Conservation (phyloP, 2,888 invertebrate species). For the Epicampocera succincta region DNA sequence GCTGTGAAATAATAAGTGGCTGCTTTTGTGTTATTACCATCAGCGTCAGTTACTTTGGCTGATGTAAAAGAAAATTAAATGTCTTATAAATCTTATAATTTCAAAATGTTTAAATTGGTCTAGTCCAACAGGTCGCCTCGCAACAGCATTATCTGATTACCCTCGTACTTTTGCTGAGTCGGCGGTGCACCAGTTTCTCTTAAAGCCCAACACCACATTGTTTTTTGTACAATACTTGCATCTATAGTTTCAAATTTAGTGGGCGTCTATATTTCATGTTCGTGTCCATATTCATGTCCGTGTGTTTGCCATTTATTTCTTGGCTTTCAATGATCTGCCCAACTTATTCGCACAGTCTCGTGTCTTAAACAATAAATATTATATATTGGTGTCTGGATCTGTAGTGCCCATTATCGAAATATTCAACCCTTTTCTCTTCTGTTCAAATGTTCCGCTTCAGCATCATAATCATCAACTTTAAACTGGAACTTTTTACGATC, state of each 20-base stretch:
- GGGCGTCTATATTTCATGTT: constrained; percentile 60
- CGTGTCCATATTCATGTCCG: constrained; percentile 50
- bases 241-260: constrained; percentile 15
- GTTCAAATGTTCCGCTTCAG: background rate
- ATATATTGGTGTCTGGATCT: constrained; percentile 60
- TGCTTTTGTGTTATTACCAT: no score
- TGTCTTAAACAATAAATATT: constrained; percentile 65
- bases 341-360: constrained; percentile 54
- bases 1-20: no score
- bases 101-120: no score
- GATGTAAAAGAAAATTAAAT: no score
- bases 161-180: constrained; percentile 6
- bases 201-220: constrained; percentile 24
- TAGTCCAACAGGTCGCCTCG: no score
- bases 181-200: constrained; percentile 4
- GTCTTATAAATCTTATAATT: no score
- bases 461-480: constrained; percentile 45
- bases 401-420: constrained; percentile 19
- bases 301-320: constrained; percentile 35
- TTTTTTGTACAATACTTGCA: background rate
- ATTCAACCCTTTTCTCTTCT: background rate
- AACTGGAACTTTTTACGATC: constrained; percentile 63
- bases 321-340: constrained; percentile 33
- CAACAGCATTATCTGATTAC: no score
- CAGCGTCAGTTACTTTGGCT: no score